Conservation (phyloP, 64 coral and sea anemone species). For the Pocillopora verrucosa region DNA sequence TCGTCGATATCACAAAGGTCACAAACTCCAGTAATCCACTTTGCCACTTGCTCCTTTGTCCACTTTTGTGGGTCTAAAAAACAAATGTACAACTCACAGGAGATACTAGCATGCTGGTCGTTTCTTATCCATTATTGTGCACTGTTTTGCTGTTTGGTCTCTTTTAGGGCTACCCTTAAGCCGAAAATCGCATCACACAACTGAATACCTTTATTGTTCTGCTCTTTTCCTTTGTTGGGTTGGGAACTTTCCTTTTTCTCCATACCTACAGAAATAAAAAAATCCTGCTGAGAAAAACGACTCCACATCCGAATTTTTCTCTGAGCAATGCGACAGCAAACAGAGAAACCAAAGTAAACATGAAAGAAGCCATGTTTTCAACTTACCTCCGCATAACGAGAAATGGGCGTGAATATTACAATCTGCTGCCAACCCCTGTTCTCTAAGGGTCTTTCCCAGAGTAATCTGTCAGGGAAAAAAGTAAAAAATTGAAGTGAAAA, state of each 20-base stretch:
- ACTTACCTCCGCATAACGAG: conserved; percentile 6
- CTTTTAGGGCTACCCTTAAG: background rate
- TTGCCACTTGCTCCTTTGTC: conserved; percentile 54
- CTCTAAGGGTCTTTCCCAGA: background rate
- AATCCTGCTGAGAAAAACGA: background rate
- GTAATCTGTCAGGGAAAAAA: background rate
- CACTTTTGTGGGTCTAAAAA: conserved; percentile 50
- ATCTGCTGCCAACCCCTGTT: conserved; percentile 43
- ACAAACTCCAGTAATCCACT: conserved; percentile 60
- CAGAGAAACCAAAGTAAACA: background rate
- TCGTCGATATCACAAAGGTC: conserved; percentile 54
- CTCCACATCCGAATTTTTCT: too few species aligned
- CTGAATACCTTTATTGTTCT: conserved; percentile 31
- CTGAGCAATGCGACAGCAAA: background rate
- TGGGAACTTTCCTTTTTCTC: conserved; percentile 1
- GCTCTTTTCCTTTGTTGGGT: conserved; percentile 11
- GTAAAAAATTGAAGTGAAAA: too few species aligned
- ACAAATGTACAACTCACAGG: background rate
- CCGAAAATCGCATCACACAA: background rate
- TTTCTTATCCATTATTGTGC: background rate
- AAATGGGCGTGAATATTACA: conserved; percentile 38
- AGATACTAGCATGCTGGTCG: background rate
- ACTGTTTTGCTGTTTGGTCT: conserved; percentile 3
- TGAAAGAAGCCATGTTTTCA: background rate
- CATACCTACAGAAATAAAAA: background rate